Conservation (phyloP, 2,888 invertebrate genomes). For the Ypsolopha sequella region DNA sequence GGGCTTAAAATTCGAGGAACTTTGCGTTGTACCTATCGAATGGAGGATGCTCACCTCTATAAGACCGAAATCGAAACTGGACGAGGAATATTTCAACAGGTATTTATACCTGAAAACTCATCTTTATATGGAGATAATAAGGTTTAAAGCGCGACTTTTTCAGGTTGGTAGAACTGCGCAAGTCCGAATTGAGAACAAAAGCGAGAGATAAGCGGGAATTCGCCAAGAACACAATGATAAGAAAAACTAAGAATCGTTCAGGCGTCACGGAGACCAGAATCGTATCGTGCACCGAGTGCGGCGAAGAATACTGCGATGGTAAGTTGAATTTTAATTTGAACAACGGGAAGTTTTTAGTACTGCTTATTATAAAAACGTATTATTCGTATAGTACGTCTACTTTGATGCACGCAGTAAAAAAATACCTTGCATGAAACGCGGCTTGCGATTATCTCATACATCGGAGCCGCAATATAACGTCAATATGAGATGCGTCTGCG, state of each 20-base stretch:
- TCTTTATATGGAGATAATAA: background rate
- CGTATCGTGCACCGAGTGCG: constrained; percentile 82
- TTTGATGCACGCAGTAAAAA: too few relatives aligned
- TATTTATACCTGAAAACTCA: constrained; percentile 19
- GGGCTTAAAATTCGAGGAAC: constrained; percentile 78
- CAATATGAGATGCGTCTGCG: background rate
- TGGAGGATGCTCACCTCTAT: constrained; percentile 95
- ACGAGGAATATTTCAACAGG: constrained; percentile 91
- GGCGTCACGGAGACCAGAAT: constrained; percentile 85
- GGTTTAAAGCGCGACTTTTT: constrained; percentile 18
- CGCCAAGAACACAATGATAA: constrained; percentile 74
- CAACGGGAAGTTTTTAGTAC: background rate
- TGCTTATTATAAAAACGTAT: too few relatives aligned
- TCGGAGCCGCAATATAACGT: background rate
- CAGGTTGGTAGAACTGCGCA: constrained; percentile 85
- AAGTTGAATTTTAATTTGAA: constrained; percentile 10
- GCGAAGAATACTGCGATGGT: constrained; percentile 88
- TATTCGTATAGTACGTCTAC: too few relatives aligned
- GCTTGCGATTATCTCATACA: background rate
- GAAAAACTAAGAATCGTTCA: constrained; percentile 85
- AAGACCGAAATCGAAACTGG: constrained; percentile 84
- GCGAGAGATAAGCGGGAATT: constrained; percentile 78
- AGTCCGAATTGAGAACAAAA: constrained; percentile 80
- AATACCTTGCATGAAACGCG: too few relatives aligned
- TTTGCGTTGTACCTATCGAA: constrained; percentile 88